Evolutionary conservation across 2,888 invertebrate genomes (phyloP).

Genomic region (Tineola bisselliella): DNA sequence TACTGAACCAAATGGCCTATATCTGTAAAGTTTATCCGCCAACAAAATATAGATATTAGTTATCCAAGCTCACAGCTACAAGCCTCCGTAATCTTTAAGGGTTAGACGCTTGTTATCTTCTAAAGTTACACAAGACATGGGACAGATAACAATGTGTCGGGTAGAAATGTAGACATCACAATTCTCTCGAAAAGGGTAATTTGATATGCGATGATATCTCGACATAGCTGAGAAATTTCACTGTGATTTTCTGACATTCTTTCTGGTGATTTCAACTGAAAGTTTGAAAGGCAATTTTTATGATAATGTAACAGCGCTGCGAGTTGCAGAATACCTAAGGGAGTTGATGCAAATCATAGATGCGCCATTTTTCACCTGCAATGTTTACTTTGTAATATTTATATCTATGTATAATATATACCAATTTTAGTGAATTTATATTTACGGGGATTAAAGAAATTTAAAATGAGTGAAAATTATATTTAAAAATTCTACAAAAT

Average conservation of each 20-base stretch:
- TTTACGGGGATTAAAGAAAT: too few relatives aligned
- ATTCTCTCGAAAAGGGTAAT: neutral
- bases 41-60: neutral
- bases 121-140: constrained; percentile 3
- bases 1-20: too few relatives aligned
- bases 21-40: neutral
- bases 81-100: neutral
- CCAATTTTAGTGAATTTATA: too few relatives aligned
- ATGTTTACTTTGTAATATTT: too few relatives aligned
- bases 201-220: neutral
- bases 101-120: constrained; percentile 7
- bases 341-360: neutral
- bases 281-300: neutral
- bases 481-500: neutral
- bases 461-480: neutral
- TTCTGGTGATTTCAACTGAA: neutral
- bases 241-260: neutral
- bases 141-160: constrained; percentile 1
- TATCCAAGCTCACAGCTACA: neutral
- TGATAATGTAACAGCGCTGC: neutral
- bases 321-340: neutral
- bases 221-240: neutral
- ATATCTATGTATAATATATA: neutral
- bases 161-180: neutral
- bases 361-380: too few relatives aligned